Evolutionary conservation across 2,113 vertebrate genomes (phyloP), one percentile per base, ranked within the genome.

Genomic region (Rhabdomys dilectus): DNA sequence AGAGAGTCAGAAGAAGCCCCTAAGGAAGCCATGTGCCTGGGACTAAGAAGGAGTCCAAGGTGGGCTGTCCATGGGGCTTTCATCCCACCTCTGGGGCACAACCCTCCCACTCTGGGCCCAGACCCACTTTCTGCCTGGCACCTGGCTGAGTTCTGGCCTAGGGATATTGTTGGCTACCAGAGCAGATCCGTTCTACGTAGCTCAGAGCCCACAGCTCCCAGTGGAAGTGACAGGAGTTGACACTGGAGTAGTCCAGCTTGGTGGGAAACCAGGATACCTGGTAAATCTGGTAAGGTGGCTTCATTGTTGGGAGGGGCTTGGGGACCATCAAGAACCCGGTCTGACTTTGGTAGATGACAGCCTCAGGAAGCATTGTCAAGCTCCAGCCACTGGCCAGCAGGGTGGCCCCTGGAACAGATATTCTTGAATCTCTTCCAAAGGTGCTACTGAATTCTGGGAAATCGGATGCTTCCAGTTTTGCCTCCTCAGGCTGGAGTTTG

Each of bases 381-480:
- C 22, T 48, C 60, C 53, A 66, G 24, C 76, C 22, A 56, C 53
- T 53, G 15, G 68, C 78, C 72, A 68, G 64, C 5, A 36, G 1
- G 42, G 89, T 19, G 29, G 39, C 42, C 42, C 36, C 70, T 22
- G 3, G 56, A 91, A 53, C 60, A 89, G 68, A 70, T 53, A 31
- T 48, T 68, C 84, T 88, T 66, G 68, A 36, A 82, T 93, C 58
- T 77, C 48, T 15, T 42, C 60, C 70, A 29, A 89, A 96, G 51
- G 26, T 12, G 70, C 77, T 70, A 51, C 64, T 53, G 56, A 51
- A 68, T 94, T 94, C 91, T 96, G 93, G 91, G 86, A 93, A 96
- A 84, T 89, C 91, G 77, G 75, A 82, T 16, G 4, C 56, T 93
- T 96, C 78, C 86, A 60, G 31, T 26, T 89, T 53, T 96, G 76